These are phyloP conservation scores for Anhinga anhinga DNA, from an alignment of 2,113 vertebrate species.

Conservation along the genomic window DNA sequence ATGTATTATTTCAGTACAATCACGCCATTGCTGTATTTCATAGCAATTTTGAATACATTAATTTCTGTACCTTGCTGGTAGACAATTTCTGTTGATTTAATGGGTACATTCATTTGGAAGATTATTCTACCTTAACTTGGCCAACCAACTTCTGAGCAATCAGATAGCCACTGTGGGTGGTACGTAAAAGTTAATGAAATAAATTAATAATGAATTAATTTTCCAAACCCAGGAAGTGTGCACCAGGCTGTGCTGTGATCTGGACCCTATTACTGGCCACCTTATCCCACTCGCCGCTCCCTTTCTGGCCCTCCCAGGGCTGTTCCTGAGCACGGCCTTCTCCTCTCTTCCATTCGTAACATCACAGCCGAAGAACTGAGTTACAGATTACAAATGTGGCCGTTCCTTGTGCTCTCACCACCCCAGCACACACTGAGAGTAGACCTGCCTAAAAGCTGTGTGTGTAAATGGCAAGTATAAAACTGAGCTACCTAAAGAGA, in stretches of 20 bases:
- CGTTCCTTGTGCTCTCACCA: rapidly evolving
- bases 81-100: too few relatives aligned
- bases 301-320: rapidly evolving
- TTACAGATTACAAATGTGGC: not conserved
- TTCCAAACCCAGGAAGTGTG: not conserved
- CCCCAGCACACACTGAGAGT: not conserved
- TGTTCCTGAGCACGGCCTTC: not conserved
- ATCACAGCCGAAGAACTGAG: too few relatives aligned
- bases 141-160: not conserved
- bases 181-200: not conserved
- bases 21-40: rapidly evolving
- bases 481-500: too few relatives aligned
- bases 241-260: not conserved
- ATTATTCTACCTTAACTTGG: not conserved
- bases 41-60: not conserved
- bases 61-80: not conserved
- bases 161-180: not conserved
- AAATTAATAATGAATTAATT: not conserved
- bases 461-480: not conserved
- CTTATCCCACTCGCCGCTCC: not conserved
- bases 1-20: rapidly evolving
- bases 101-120: too few relatives aligned
- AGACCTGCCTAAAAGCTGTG: not conserved
- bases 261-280: not conserved
- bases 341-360: rapidly evolving